Evolutionary conservation across 1,140 invertebrate genomes (phyloP).

Genomic region (Achatina immaculata): DNA sequence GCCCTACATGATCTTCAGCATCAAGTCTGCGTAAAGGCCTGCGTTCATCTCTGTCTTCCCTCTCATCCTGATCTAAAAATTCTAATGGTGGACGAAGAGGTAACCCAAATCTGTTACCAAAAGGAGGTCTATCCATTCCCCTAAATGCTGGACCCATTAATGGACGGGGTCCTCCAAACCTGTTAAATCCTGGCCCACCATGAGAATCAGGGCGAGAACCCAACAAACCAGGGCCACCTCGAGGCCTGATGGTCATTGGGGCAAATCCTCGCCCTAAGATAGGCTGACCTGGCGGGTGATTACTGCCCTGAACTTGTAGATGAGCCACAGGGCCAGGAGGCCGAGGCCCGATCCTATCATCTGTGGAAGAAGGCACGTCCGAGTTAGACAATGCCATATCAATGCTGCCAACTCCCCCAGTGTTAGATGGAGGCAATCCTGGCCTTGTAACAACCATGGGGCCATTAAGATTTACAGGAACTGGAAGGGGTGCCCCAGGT

Average conservation of each 20-base stretch:
- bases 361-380: neutral
- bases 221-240: conserved; percentile 49
- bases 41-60: conserved; percentile 39
- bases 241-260: conserved; percentile 39
- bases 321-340: conserved; percentile 26
- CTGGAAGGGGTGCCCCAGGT: conserved; percentile 8
- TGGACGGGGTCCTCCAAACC: conserved; percentile 39
- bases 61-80: conserved; percentile 37
- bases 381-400: neutral
- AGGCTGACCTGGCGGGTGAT: conserved; percentile 36
- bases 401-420: neutral
- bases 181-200: conserved; percentile 19
- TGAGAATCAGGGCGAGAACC: conserved; percentile 45
- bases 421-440: neutral
- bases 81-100: conserved; percentile 16
- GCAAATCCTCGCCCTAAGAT: conserved; percentile 38
- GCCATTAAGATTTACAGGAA: conserved; percentile 28
- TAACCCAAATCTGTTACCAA: conserved; percentile 35
- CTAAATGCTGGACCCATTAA: conserved; percentile 30
- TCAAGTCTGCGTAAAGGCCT: conserved; percentile 14
- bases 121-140: conserved; percentile 26
- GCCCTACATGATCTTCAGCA: conserved; percentile 17
- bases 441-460: conserved; percentile 21
- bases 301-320: conserved; percentile 38
- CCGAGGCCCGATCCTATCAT: neutral